phyloP scores from a whole-genome alignment of 2,797 vertebrate genomes.

The Thaleichthys pacificus region DNA sequence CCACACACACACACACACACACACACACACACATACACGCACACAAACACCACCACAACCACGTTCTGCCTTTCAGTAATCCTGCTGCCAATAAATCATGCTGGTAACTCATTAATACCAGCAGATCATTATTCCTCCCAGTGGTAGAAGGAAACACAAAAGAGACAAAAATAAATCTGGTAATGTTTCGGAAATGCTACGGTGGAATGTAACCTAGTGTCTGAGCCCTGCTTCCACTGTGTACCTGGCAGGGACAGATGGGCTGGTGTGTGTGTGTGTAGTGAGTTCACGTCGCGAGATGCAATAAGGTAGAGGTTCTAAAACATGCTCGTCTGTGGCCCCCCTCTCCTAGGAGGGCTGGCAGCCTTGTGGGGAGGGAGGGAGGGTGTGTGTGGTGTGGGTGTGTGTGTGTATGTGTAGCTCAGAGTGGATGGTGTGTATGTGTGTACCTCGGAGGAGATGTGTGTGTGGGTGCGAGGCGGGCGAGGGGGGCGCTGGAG shows the following conservation, averaged over 20 bases:
- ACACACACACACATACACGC: constrained; percentile 38
- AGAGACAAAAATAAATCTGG: constrained; percentile 25
- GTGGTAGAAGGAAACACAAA: constrained; percentile 47
- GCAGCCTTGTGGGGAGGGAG: constrained; percentile 22
- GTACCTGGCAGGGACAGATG: too few species aligned
- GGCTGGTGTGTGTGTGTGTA: constrained; percentile 30
- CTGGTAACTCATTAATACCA: constrained; percentile 54
- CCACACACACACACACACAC: neutral
- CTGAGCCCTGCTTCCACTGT: neutral
- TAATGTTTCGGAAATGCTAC: constrained; percentile 53
- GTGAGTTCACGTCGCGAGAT: constrained; percentile 56
- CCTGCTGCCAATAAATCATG: constrained; percentile 60
- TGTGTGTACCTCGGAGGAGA: neutral
- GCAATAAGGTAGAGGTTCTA: constrained; percentile 60
- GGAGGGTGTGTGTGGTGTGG: neutral
- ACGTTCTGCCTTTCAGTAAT: constrained; percentile 23
- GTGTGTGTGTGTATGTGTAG: neutral
- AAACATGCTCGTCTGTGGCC: constrained; percentile 58
- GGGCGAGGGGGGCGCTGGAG: constrained; percentile 26
- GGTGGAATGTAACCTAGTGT: neutral
- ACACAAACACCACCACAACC: constrained; percentile 40
- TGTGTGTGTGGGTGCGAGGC: constrained; percentile 18
- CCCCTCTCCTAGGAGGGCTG: constrained; percentile 27
- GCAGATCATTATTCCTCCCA: constrained; percentile 60
- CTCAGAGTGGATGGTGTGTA: constrained; percentile 18